Percentiles rank a stretch among this genome's conserved stretches.
Conservation (phyloP, 2,113 vertebrate genomes). For the Nycticorax nycticorax region DNA sequence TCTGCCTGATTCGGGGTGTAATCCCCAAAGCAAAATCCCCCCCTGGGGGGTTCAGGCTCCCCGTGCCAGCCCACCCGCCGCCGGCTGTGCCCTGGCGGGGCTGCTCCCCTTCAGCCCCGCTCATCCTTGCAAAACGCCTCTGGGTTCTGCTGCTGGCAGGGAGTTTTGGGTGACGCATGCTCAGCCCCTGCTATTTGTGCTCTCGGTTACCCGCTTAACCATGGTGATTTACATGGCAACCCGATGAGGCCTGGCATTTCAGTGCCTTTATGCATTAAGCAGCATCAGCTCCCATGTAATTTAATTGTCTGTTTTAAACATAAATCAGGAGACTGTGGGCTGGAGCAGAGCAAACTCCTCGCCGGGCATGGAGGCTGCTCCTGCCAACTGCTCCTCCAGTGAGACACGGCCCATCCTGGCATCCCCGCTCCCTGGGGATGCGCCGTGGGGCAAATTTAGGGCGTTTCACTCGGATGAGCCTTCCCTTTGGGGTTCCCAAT, state of each 20-base stretch:
- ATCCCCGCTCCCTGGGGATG: not conserved
- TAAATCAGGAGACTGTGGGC: conserved; percentile 44
- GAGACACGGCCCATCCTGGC: fast-evolving
- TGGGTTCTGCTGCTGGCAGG: not conserved
- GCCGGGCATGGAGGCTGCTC: fast-evolving
- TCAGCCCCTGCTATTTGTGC: not conserved
- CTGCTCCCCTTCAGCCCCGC: not conserved
- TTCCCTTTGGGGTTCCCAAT: not conserved
- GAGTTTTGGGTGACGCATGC: not conserved
- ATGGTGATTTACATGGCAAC: conserved; percentile 67
- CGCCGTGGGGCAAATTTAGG: fast-evolving
- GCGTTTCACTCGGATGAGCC: not conserved
- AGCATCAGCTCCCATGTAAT: conserved; percentile 59
- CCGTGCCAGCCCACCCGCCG: fast-evolving
- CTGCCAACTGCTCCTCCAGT: fast-evolving
- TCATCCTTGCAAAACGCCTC: fast-evolving
- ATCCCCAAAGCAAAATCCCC: not conserved
- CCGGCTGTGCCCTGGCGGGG: fast-evolving
- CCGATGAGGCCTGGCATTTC: conserved; percentile 58
- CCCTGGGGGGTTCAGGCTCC: no score
- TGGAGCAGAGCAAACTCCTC: not conserved
- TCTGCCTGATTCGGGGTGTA: not conserved
- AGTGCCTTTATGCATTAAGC: conserved; percentile 57
- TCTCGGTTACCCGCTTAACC: conserved; percentile 20
- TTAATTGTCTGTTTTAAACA: conserved; percentile 63